A percentile compares a stretch with the other conserved stretches of the same genome.
These are phyloP conservation scores for Tigriopus californicus DNA, from an alignment of 2,888 invertebrate species.

Conservation along the genomic window DNA sequence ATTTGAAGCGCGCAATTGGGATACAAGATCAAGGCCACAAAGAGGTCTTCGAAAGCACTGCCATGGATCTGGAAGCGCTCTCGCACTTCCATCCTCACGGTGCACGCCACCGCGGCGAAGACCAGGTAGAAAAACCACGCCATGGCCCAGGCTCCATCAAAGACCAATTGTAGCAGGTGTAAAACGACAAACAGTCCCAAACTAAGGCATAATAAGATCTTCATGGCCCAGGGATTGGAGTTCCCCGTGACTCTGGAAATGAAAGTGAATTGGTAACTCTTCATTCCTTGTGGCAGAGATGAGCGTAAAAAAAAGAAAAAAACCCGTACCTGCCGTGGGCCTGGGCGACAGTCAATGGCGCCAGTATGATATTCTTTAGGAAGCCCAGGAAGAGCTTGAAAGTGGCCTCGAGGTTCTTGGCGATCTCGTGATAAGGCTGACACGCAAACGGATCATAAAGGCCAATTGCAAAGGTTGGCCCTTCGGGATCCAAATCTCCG, in stretches of 20 bases:
- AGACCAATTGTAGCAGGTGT: neutral
- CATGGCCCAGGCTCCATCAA: neutral
- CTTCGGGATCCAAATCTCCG: constrained; percentile 6
- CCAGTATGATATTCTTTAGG: neutral
- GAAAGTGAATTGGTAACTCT: too few species aligned
- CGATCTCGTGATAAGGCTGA: neutral
- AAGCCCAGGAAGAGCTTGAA: neutral
- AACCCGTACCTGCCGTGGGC: neutral
- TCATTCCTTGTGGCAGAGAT: too few species aligned
- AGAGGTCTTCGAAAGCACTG: constrained; percentile 7
- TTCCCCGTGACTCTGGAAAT: neutral
- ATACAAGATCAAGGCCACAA: constrained; percentile 6
- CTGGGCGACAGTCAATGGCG: neutral
- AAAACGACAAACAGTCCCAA: neutral
- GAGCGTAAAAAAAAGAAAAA: too few species aligned
- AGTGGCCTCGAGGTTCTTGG: neutral
- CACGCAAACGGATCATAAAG: constrained; percentile 3
- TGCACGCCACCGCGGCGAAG: neutral
- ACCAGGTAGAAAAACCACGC: constrained; percentile 2
- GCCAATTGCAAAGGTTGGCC: constrained; percentile 1
- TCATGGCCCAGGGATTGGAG: neutral
- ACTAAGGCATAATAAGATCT: neutral
- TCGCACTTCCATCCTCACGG: neutral
- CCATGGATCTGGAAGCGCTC: neutral
- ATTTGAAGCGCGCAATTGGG: constrained; percentile 5